These are phyloP conservation scores for Echinarachnius parma DNA, from an alignment of 53 echinoderm and acorn worm species.

Conservation along the genomic window DNA sequence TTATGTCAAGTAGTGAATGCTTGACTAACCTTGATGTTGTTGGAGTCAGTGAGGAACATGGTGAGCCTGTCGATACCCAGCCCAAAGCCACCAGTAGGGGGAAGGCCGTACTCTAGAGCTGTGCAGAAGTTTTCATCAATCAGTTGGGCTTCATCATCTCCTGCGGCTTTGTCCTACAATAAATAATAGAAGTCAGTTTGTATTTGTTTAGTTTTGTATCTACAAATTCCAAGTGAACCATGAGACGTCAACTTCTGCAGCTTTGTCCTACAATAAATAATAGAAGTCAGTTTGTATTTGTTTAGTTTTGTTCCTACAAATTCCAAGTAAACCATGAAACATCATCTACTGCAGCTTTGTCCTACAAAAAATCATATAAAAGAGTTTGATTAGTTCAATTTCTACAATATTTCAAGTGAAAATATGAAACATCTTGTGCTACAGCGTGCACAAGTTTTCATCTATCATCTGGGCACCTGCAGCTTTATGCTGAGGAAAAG, in stretches of 20 bases:
- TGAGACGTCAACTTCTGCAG: too few relatives aligned
- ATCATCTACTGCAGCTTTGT: too few relatives aligned
- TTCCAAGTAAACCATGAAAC: too few relatives aligned
- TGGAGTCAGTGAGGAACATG: slow-evolving; percentile 93
- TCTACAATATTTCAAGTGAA: background rate
- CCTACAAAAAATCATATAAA: too few relatives aligned
- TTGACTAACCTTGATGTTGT: slow-evolving; percentile 89
- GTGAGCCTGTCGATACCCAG: slow-evolving; percentile 87
- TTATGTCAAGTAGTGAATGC: too few relatives aligned
- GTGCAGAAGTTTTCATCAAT: slow-evolving; percentile 88
- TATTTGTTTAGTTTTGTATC: too few relatives aligned
- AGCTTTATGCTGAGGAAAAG: too few relatives aligned
- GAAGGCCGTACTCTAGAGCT: slow-evolving; percentile 89
- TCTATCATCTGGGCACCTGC: too few relatives aligned
- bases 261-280: slow-evolving; percentile 48
- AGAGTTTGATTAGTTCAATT: too few relatives aligned
- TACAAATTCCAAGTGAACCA: too few relatives aligned
- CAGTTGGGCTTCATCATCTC: slow-evolving; percentile 88
- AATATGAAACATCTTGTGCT: background rate
- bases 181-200: background rate
- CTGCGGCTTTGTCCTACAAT: slow-evolving; percentile 70
- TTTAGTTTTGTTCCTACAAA: too few relatives aligned
- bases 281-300: background rate
- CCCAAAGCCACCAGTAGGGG: slow-evolving; percentile 94
- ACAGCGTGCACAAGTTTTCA: too few relatives aligned